A percentile compares a stretch with the other conserved stretches of the same genome.
Evolutionary conservation across 1,140 invertebrate genomes (phyloP).

Genomic region (Sminthurinus signatus): DNA sequence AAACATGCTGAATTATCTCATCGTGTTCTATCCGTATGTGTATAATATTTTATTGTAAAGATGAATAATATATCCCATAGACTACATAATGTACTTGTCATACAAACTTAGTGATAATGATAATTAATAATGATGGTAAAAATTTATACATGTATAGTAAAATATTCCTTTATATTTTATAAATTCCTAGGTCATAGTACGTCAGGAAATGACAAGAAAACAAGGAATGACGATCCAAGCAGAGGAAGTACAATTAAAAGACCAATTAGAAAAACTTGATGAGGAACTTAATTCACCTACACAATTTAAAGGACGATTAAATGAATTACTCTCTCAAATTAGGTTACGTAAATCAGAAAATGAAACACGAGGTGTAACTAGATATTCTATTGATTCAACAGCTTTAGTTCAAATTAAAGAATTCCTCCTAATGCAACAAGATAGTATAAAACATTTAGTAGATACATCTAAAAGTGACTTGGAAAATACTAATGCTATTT

Average conservation of each 20-base stretch:
- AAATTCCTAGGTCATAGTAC: conserved; percentile 72
- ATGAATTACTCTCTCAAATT: conserved; percentile 81
- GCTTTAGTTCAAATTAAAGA: conserved; percentile 31
- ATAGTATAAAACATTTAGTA: conserved; percentile 32
- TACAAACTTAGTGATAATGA: no score
- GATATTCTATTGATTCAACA: conserved; percentile 26
- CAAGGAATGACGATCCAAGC: conserved; percentile 74
- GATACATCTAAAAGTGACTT: conserved; percentile 22
- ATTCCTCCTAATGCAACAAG: conserved; percentile 30
- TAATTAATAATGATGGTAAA: no score
- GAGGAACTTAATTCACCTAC: conserved; percentile 81
- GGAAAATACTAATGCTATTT: conserved; percentile 11
- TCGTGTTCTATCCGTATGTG: conserved; percentile 61
- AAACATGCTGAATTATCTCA: conserved; percentile 69
- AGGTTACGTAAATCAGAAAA: conserved; percentile 51
- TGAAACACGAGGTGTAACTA: not conserved
- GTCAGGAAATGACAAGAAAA: conserved; percentile 78
- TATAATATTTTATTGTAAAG: no score
- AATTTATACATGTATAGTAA: no score
- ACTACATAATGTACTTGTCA: no score
- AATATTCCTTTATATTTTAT: no score
- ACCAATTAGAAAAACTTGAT: conserved; percentile 75
- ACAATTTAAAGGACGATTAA: conserved; percentile 84
- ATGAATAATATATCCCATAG: no score
- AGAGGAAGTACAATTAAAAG: conserved; percentile 79